Conservation (phyloP, 2,797 vertebrate genomes). For the Molothrus aeneus region DNA sequence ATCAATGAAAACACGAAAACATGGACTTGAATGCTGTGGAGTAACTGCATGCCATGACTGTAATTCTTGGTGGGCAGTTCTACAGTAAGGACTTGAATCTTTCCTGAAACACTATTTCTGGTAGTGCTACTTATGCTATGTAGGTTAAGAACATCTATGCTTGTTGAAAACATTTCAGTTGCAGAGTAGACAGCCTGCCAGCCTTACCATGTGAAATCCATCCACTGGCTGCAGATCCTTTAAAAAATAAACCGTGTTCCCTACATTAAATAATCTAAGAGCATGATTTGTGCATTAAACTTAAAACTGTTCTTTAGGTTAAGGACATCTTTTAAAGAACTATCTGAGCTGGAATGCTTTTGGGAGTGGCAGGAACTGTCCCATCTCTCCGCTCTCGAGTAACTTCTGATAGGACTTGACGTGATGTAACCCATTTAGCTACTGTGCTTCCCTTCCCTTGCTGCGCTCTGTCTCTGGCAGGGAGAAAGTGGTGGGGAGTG, state of each 20-base stretch:
- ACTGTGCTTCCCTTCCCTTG: neutral
- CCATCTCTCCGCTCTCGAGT: neutral
- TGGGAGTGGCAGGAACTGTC: neutral
- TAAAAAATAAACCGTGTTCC: neutral
- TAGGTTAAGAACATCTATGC: neutral
- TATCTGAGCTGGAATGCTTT: neutral
- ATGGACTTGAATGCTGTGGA: neutral
- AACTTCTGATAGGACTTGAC: conserved; percentile 19
- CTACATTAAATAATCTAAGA: neutral
- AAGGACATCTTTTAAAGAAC: neutral
- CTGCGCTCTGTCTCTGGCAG: neutral
- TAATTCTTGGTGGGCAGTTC: neutral
- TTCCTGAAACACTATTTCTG: neutral
- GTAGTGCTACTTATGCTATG: neutral
- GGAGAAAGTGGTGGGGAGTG: neutral
- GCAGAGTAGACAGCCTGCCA: neutral
- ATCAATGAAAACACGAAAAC: neutral
- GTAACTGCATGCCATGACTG: neutral
- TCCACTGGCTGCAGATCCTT: neutral
- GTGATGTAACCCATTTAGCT: conserved; percentile 21
- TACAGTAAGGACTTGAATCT: neutral
- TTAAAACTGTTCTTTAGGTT: neutral
- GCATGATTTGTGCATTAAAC: neutral
- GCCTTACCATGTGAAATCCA: neutral
- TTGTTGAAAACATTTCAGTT: neutral